Conservation (phyloP, 2,888 invertebrate species). For the Gandaritis pyraliata region DNA sequence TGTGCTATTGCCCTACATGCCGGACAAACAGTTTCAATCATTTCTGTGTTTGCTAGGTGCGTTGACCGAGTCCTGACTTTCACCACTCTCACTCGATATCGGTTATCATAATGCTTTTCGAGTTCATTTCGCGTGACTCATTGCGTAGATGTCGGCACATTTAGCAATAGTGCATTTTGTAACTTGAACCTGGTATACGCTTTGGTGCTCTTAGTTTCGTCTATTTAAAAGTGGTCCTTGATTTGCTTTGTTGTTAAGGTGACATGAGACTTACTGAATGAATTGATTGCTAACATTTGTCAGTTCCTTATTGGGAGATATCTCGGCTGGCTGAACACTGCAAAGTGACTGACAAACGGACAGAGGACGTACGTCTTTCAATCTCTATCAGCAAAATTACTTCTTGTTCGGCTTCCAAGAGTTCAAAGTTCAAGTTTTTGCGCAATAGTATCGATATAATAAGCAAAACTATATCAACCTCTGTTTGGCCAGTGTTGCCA, state of each 20-base stretch:
- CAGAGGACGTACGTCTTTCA: neutral
- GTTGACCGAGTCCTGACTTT: slow-evolving; percentile 34
- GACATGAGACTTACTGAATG: too few relatives aligned
- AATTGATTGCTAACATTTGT: too few relatives aligned
- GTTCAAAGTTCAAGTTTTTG: slow-evolving; percentile 8
- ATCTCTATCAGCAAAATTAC: neutral
- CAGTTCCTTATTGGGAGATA: neutral
- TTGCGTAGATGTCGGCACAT: slow-evolving; percentile 11
- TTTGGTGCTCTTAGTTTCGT: too few relatives aligned
- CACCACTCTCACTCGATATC: slow-evolving; percentile 41
- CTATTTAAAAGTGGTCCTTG: too few relatives aligned
- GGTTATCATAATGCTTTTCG: slow-evolving; percentile 32
- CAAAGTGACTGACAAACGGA: neutral
- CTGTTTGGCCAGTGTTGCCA: neutral
- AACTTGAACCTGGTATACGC: neutral
- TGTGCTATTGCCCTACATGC: slow-evolving; percentile 13
- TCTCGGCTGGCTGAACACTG: neutral
- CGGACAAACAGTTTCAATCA: slow-evolving; percentile 13
- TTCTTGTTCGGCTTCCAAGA: neutral
- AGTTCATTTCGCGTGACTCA: slow-evolving; percentile 27
- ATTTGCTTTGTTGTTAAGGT: too few relatives aligned
- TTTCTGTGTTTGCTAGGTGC: slow-evolving; percentile 31
- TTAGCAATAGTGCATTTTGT: neutral
- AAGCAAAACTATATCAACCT: neutral
- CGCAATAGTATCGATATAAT: neutral